A percentile compares a stretch with the other conserved stretches of the same genome.
phyloP scores from a whole-genome alignment of 2,797 vertebrate genomes.

The Austrolebias charrua region DNA sequence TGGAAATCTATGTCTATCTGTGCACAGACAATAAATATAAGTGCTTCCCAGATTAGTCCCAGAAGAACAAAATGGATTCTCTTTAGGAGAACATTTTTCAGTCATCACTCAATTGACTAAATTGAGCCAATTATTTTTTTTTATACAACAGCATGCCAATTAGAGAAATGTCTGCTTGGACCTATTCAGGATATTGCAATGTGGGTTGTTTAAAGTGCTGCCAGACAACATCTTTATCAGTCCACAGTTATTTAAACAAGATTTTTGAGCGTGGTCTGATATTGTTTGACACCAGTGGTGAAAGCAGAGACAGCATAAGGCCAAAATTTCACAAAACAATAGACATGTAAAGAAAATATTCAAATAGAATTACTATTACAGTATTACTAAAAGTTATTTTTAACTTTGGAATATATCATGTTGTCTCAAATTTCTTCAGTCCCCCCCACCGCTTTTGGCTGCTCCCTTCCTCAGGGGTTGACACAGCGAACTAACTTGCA shows the following conservation, averaged over 20 bases:
- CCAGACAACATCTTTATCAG: constrained; percentile 63
- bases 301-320: constrained; percentile 26
- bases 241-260: constrained; percentile 48
- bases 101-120: constrained; percentile 91
- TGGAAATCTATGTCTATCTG: constrained; percentile 88
- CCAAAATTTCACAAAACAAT: constrained; percentile 9
- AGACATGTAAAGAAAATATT: constrained; percentile 10
- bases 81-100: constrained; percentile 84
- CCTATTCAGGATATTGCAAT: constrained; percentile 68
- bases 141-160: constrained; percentile 84
- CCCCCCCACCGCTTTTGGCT: too few relatives aligned
- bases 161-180: constrained; percentile 80
- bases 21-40: constrained; percentile 89
- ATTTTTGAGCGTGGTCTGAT: constrained; percentile 45
- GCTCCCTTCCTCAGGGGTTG: too few relatives aligned
- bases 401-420: constrained; percentile 1
- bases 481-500: too few relatives aligned
- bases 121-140: constrained; percentile 94
- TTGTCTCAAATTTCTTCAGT: neutral
- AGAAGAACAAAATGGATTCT: constrained; percentile 82
- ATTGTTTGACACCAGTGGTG: constrained; percentile 53
- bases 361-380: constrained; percentile 8
- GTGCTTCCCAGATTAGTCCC: constrained; percentile 91
- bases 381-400: neutral
- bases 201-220: constrained; percentile 69